A percentile compares a stretch with the other conserved stretches of the same genome.
phyloP scores from a whole-genome alignment of 2,113 vertebrate genomes.

The Pampusana beccarii region DNA sequence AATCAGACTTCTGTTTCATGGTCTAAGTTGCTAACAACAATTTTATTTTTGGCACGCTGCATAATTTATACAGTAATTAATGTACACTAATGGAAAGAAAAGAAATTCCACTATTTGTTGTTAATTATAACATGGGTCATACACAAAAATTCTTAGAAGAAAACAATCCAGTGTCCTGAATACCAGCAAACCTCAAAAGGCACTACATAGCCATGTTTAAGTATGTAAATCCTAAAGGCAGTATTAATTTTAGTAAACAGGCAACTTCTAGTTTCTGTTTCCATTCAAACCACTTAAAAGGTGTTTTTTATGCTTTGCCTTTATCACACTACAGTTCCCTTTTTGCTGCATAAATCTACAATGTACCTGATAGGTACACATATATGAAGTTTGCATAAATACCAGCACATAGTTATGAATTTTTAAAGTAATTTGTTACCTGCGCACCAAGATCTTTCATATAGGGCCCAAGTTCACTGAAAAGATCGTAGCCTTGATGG shows the following conservation, averaged over 20 bases:
- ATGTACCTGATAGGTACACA: accelerated
- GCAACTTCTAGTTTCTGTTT: neutral
- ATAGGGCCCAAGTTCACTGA: conserved; percentile 92
- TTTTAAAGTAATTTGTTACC: conserved; percentile 73
- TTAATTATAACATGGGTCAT: neutral
- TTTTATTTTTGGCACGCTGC: neutral
- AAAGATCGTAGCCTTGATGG: conserved; percentile 97
- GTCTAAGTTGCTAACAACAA: neutral
- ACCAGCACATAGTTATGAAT: neutral
- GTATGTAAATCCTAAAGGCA: neutral
- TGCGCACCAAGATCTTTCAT: conserved; percentile 95
- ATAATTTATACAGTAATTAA: neutral
- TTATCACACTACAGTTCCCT: neutral
- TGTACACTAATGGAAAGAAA: neutral
- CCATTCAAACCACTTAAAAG: neutral
- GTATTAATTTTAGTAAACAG: neutral
- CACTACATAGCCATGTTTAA: neutral
- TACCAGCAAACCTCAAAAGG: neutral
- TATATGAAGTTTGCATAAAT: neutral
- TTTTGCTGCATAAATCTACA: neutral
- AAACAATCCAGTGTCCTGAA: neutral
- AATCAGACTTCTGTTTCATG: neutral
- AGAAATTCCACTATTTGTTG: neutral
- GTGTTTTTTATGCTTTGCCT: neutral
- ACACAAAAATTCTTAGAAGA: neutral